Conservation (phyloP, 35 echinoderm and acorn worm species). For the Lytechinus variegatus region DNA sequence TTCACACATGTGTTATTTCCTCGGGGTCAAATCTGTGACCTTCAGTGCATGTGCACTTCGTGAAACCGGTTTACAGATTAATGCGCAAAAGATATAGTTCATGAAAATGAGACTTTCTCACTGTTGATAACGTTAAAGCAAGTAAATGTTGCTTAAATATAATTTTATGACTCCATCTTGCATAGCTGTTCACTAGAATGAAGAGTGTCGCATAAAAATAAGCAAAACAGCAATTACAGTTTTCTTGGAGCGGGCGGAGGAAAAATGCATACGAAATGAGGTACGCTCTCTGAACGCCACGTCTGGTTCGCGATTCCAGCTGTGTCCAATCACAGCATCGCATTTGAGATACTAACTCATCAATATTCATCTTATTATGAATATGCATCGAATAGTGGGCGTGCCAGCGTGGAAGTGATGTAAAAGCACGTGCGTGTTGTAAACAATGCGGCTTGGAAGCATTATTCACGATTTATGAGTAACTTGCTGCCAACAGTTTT, state of each 20-base stretch:
- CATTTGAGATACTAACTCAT: background rate
- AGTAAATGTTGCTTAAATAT: background rate
- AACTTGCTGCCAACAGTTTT: background rate
- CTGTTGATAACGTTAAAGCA: background rate
- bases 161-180: background rate
- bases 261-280: conserved; percentile 47
- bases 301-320: background rate
- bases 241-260: background rate
- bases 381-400: conserved; percentile 27
- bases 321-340: conserved; percentile 34
- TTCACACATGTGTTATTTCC: conserved; percentile 2
- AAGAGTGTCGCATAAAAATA: background rate
- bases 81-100: background rate
- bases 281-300: conserved; percentile 33
- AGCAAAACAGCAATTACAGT: background rate
- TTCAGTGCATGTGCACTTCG: background rate
- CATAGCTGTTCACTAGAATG: background rate
- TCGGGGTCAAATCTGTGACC: conserved; percentile 41
- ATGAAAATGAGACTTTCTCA: background rate
- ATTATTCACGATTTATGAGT: background rate
- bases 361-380: conserved; percentile 4
- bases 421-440: conserved; percentile 35
- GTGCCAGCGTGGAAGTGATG: conserved; percentile 4
- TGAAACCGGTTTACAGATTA: background rate
- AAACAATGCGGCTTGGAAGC: conserved; percentile 13